Base-by-base conservation (phyloP, 1,140 invertebrate genomes). In the Arctopsyche grandis region DNA sequence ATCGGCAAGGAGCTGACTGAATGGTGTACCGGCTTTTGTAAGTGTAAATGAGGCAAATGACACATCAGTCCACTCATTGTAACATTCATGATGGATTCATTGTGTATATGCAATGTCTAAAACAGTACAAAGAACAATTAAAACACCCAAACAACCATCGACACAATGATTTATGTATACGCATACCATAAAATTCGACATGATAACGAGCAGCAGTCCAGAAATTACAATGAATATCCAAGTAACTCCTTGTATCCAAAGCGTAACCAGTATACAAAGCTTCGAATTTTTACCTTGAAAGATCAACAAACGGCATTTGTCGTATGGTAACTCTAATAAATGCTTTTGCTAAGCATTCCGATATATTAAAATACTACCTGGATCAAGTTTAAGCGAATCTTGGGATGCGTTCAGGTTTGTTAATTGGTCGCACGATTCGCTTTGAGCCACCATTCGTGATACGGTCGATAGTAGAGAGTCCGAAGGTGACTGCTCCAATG, bases 211-310 rank as follows among this genome's bases (percentile, higher is more conserved):
- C 0, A 79, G 26, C 0, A 38, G n/a, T 26, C 77, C 71, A 12
- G 66, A 52, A 21, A 74, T 80, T 12, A 90, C 22, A n/a, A 89
- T 83, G 0, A 87, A 80, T 5, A 87, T 26, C 66, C 88, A 85
- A 0, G 87, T 83, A 38, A 89, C 83, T 24, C 85, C 81, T 83
- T 91, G 90, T 38, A 90, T 87, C 84, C 89, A 89, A 58, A 90
- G 84, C 0, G 89, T 79, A 77, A 77, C 85, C 86, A 76, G 43
- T n/a, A 81, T 24, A 63, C 14, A 83, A 79, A 5, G 88, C 46
- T 75, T 87, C 81, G 10, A 14, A 29, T 69, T 69, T 48, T 75
- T 80, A 12, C 70, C 79, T 12, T 21, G 63, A 10, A 24, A 9
- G 12, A 16, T 46, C 10, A 71, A 63, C 26, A 29, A 48, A 44